Conservation (phyloP, 2,113 vertebrate species). For the Mesoclemmys tuberculata region DNA sequence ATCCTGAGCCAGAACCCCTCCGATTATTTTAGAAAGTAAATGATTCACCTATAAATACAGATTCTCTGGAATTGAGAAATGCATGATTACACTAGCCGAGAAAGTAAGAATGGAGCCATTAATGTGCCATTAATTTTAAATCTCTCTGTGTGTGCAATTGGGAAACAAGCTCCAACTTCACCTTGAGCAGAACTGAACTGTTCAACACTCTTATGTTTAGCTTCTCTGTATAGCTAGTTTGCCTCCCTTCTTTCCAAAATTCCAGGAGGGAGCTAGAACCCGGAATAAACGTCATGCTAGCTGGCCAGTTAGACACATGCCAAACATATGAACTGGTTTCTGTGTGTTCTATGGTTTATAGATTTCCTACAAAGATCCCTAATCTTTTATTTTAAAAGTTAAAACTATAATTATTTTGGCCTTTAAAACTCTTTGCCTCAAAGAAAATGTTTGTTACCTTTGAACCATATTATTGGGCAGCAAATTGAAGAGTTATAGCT, state of each 20-base stretch:
- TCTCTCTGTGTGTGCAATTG: background rate
- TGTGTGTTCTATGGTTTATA: background rate
- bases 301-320: background rate
- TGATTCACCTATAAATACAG: background rate
- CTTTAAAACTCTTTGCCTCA: background rate
- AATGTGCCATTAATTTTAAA: background rate
- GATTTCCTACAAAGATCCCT: conserved; percentile 1
- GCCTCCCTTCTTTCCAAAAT: accelerated
- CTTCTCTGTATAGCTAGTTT: background rate
- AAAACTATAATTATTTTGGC: background rate
- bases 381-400: background rate
- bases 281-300: background rate
- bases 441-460: background rate
- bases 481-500: background rate
- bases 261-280: background rate
- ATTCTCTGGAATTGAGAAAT: background rate
- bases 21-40: background rate
- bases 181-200: background rate
- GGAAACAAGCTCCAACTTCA: background rate
- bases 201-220: background rate
- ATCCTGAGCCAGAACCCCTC: background rate
- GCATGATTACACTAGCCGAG: background rate
- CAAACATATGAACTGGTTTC: background rate
- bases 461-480: background rate
- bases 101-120: background rate